Conservation (phyloP, 2,797 vertebrate species). For the Apogon hyalosoma region DNA sequence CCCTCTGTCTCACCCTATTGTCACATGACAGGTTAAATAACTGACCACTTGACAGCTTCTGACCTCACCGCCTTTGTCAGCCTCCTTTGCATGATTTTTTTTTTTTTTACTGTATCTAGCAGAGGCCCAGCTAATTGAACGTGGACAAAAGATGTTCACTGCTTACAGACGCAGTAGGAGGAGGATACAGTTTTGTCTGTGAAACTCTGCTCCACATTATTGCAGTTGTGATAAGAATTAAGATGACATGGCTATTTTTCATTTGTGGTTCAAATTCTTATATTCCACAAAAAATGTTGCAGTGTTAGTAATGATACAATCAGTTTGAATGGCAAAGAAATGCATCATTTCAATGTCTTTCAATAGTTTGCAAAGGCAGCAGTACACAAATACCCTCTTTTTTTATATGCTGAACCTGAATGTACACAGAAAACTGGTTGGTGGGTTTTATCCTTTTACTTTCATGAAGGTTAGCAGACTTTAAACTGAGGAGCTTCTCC, state of each 20-base stretch:
- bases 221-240: slow-evolving; percentile 29
- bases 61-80: slow-evolving; percentile 23
- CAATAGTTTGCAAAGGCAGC: background rate
- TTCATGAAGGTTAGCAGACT: no score
- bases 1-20: slow-evolving; percentile 43
- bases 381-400: no score
- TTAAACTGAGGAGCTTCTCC: background rate
- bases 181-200: background rate
- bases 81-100: background rate
- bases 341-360: background rate
- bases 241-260: slow-evolving; percentile 16
- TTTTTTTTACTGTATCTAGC: slow-evolving; percentile 4
- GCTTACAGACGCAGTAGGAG: background rate
- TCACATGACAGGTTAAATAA: slow-evolving; percentile 66
- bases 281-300: no score
- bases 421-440: no score
- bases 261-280: slow-evolving; percentile 13
- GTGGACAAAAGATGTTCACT: background rate
- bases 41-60: slow-evolving; percentile 48
- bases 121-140: background rate
- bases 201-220: slow-evolving; percentile 17
- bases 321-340: background rate
- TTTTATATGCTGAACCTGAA: no score
- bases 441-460: no score
- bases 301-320: background rate